Evolutionary conservation across 2,888 invertebrate genomes (phyloP).

Genomic region (Orthonychiurus folsomi): DNA sequence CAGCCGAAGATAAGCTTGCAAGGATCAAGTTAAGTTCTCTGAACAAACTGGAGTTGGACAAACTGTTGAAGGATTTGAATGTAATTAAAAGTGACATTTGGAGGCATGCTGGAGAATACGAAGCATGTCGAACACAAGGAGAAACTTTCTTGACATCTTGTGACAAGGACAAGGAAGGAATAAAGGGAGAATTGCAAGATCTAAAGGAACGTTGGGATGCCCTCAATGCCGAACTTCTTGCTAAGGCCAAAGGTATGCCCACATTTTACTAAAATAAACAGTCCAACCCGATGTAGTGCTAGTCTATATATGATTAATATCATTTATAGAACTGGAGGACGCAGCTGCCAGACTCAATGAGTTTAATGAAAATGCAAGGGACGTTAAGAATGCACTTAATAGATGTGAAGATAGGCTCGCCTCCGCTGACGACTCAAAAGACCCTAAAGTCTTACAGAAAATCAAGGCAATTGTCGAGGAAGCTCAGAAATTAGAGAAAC

Average conservation of each 20-base stretch:
- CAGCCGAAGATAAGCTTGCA: constrained; percentile 74
- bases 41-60: constrained; percentile 75
- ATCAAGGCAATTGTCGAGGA: constrained; percentile 75
- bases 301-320: too few species aligned
- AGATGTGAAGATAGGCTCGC: constrained; percentile 79
- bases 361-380: constrained; percentile 55
- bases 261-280: too few species aligned
- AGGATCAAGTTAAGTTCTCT: constrained; percentile 64
- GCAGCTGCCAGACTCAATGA: constrained; percentile 52
- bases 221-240: constrained; percentile 71
- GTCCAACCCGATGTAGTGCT: too few species aligned
- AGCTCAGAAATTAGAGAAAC: constrained; percentile 65
- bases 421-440: constrained; percentile 63
- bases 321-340: constrained; percentile 69
- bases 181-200: constrained; percentile 68
- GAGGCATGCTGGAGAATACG: constrained; percentile 88
- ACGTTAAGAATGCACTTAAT: constrained; percentile 72
- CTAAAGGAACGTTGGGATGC: constrained; percentile 85
- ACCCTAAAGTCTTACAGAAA: constrained; percentile 60
- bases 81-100: constrained; percentile 84
- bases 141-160: constrained; percentile 80
- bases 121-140: constrained; percentile 74
- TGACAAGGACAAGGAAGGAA: constrained; percentile 82
- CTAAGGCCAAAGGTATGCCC: constrained; percentile 66
- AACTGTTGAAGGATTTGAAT: constrained; percentile 77